These are phyloP conservation scores for Atta colombica DNA, from an alignment of 1,140 invertebrate species.

Conservation along the genomic window DNA sequence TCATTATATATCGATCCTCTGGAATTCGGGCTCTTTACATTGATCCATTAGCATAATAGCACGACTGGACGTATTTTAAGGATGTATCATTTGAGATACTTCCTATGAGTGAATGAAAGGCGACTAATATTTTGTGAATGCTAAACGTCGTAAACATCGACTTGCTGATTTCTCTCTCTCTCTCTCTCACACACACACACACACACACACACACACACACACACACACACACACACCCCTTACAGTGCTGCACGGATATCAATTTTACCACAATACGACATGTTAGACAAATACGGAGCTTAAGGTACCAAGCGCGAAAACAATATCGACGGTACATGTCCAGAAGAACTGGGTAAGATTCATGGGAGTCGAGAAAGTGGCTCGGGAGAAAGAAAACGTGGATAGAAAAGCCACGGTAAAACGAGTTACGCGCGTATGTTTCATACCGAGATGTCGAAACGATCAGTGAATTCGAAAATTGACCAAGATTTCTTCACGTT, in stretches of 20 bases:
- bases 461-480: slow-evolving; percentile 26
- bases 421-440: background rate
- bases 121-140: slow-evolving; percentile 61
- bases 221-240: too few relatives aligned
- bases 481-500: background rate
- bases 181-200: background rate
- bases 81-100: slow-evolving; percentile 38
- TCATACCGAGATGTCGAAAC: slow-evolving; percentile 3
- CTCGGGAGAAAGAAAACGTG: background rate
- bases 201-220: too few relatives aligned
- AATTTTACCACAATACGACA: slow-evolving; percentile 64
- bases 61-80: background rate
- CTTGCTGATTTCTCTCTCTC: background rate
- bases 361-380: slow-evolving; percentile 27
- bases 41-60: slow-evolving; percentile 16
- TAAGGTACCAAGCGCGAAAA: slow-evolving; percentile 41
- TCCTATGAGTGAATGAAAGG: slow-evolving; percentile 21
- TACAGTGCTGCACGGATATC: slow-evolving; percentile 50
- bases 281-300: slow-evolving; percentile 70
- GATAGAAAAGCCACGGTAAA: slow-evolving; percentile 27
- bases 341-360: slow-evolving; percentile 46
- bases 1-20: background rate
- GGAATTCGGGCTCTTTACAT: background rate
- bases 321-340: slow-evolving; percentile 42
- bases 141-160: slow-evolving; percentile 70